Evolutionary conservation across 2,113 vertebrate genomes (phyloP).

Genomic region (Microtus pennsylvanicus): DNA sequence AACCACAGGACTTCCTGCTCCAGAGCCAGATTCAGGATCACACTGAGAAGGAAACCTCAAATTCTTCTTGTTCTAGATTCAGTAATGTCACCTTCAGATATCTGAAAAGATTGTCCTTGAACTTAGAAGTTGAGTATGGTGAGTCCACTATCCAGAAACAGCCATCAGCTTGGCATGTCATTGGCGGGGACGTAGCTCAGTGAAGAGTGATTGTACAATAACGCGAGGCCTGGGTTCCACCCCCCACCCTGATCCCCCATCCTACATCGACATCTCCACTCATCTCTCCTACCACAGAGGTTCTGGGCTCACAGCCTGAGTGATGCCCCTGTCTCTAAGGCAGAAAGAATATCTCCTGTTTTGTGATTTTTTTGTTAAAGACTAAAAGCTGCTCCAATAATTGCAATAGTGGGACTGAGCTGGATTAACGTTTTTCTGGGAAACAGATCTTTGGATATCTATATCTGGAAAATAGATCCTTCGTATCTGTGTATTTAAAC

Average conservation of each 20-base stretch:
- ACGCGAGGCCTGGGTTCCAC: neutral
- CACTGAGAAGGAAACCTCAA: conserved; percentile 1
- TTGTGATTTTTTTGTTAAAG: conserved; percentile 63
- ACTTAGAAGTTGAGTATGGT: neutral
- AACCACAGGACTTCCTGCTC: neutral
- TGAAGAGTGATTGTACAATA: neutral
- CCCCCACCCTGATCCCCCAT: neutral
- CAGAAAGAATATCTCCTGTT: conserved; percentile 56
- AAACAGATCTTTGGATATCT: conserved; percentile 46
- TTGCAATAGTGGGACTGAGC: conserved; percentile 49
- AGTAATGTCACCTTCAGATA: conserved; percentile 46
- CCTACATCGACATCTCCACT: too few species aligned
- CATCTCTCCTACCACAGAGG: neutral
- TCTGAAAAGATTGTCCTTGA: neutral
- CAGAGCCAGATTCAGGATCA: neutral
- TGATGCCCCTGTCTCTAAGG: neutral
- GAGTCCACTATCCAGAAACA: neutral
- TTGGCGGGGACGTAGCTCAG: neutral
- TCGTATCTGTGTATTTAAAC: conserved; percentile 70
- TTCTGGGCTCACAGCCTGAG: neutral
- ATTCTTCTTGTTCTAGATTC: neutral
- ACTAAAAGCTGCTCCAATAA: conserved; percentile 58
- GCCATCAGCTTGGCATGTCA: fast-evolving
- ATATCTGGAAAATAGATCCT: conserved; percentile 23
- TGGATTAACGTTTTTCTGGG: conserved; percentile 53